These are phyloP conservation scores for Argyrosomus japonicus DNA, from an alignment of 2,113 vertebrate genomes.

Conservation along the genomic window DNA sequence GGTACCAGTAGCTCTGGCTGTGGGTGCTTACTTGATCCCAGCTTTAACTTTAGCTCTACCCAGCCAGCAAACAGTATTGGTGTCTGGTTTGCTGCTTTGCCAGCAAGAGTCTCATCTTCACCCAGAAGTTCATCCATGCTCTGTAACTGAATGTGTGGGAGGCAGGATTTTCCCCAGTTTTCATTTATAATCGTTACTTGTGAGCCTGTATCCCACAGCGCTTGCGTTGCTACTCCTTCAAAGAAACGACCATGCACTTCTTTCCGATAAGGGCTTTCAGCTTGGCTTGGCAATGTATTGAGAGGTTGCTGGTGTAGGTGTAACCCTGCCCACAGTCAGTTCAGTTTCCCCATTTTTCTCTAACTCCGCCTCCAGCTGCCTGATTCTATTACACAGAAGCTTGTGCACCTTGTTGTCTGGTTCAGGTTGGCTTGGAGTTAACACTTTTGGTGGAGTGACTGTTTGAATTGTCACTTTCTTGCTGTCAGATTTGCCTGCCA, in stretches of 20 bases:
- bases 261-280: neutral
- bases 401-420: too few species aligned
- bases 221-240: constrained; percentile 15
- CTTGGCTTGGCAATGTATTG: neutral
- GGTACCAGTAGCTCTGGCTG: neutral
- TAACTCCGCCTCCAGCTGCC: neutral
- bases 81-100: constrained; percentile 21
- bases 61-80: neutral
- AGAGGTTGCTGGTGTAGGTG: neutral
- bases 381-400: neutral
- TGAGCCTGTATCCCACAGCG: constrained; percentile 8
- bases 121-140: neutral
- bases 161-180: neutral
- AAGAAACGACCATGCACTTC: constrained; percentile 6
- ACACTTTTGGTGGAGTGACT: too few species aligned
- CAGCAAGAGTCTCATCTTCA: constrained; percentile 1
- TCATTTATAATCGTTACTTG: constrained; percentile 8
- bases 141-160: neutral
- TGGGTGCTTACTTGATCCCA: neutral
- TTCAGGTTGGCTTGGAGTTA: too few species aligned
- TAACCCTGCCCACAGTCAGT: neutral
- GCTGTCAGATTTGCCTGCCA: too few species aligned
- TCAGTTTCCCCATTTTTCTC: neutral
- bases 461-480: too few species aligned
- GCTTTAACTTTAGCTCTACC: constrained; percentile 3